Base-by-base conservation (phyloP, 2,888 invertebrate genomes). In the Anthophora plumipes region DNA sequence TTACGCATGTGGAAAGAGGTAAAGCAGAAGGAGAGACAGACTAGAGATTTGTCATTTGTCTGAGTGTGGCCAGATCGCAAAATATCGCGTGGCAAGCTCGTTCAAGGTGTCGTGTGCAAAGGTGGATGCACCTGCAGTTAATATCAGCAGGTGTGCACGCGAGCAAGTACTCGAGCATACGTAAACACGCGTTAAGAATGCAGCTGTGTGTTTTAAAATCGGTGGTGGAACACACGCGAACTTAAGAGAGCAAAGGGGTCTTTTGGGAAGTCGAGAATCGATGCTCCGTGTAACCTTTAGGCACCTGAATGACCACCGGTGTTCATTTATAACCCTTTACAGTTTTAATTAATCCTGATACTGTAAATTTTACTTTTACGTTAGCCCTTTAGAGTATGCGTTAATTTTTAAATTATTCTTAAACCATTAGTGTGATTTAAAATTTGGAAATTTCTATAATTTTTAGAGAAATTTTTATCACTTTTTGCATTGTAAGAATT, bases 51-150 rank as follows among this genome's bases (percentile, higher is more conserved):
- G 52, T 69, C 11, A 17, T 50, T 54, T 25, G 61, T 68, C 59
- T 59, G 52, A 11, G 46, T 17, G 61, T 46, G 59, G 50, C 9
- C 54, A 22, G 57, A 63, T 60, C 68, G 64, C 39, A 43, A 81
- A 68, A 73, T 60, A 70, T 66, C 60, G 61, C 54, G 39, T 20
- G 82, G 81, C 84, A 85, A 72, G 70, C 55, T 81, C 39, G 72
- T 79, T 70, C 60, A 71, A 83, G 77, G 78, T 54, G 73, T 37
- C 71, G 78, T 46, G 78, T 12, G 78, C 81, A 67, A 82, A 74
- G 73, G 63, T 60, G 54, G 55, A 63, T 72, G 76, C 85, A 85
- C 85, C 85, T 85, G 83, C 70, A 12, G 76, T 63, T 74, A 81
- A 77, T 81, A 70, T 67, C 73, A 61, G 71, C 85, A 85, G 85